Conservation (phyloP, 2,888 invertebrate species). For the Scrobipalpa costella region DNA sequence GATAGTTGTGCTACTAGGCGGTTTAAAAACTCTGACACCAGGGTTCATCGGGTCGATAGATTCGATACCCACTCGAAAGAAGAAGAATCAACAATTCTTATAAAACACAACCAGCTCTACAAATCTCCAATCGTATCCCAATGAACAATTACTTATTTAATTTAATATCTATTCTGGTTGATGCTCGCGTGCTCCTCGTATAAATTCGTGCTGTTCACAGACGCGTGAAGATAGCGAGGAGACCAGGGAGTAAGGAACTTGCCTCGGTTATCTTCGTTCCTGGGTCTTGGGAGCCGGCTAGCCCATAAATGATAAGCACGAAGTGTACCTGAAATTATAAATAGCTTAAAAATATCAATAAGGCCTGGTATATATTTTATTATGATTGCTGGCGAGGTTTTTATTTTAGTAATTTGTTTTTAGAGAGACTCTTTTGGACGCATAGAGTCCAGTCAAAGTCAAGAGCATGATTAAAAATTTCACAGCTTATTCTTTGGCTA, state of each 20-base stretch:
- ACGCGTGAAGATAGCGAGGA: conserved; percentile 43
- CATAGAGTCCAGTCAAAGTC: no score
- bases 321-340: conserved; percentile 17
- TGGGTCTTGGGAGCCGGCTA: conserved; percentile 21
- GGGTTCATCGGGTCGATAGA: no score
- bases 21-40: no score
- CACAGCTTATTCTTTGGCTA: no score
- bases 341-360: no score
- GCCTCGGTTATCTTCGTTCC: conserved; percentile 38
- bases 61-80: no score
- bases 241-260: conserved; percentile 35
- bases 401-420: no score
- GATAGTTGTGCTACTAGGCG: no score
- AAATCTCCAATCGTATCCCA: background rate
- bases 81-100: background rate
- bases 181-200: conserved; percentile 40
- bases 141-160: conserved; percentile 25
- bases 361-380: no score
- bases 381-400: no score
- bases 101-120: background rate
- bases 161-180: conserved; percentile 14
- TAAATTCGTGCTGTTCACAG: conserved; percentile 37
- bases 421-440: no score
- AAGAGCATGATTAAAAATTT: no score
- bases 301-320: conserved; percentile 28